phyloP scores from a whole-genome alignment of 2,797 vertebrate genomes.

The Acipenser transmontanus region DNA sequence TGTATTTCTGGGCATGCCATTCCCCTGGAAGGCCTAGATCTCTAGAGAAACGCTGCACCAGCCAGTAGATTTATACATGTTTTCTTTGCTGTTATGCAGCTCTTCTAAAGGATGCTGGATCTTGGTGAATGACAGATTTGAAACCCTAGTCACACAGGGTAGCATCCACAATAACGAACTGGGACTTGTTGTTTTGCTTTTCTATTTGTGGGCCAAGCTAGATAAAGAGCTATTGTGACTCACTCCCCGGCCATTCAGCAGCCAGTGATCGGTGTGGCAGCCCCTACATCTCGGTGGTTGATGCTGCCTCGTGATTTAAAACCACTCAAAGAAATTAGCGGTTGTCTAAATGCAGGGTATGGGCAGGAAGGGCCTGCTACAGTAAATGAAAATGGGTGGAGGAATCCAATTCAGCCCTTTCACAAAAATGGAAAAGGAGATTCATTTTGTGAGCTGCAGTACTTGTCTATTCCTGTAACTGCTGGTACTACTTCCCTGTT shows the following conservation, averaged over 20 bases:
- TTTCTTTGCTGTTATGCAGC: too few species aligned
- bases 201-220: neutral
- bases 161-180: neutral
- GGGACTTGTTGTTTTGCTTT: neutral
- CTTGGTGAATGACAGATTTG: too few species aligned
- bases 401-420: neutral
- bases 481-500: neutral
- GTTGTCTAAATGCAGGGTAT: constrained; percentile 7
- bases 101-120: too few species aligned
- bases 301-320: neutral
- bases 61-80: too few species aligned
- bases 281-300: neutral
- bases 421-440: constrained; percentile 3
- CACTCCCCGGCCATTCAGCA: neutral
- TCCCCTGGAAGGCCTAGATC: too few species aligned
- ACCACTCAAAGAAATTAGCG: constrained; percentile 8
- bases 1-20: too few species aligned
- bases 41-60: too few species aligned
- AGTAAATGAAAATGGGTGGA: neutral
- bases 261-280: neutral
- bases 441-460: neutral
- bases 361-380: neutral
- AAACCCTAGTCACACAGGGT: too few species aligned
- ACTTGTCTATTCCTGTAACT: neutral
- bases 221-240: neutral